A percentile compares a stretch with the other conserved stretches of the same genome.
These are phyloP conservation scores for Mesopsocus fuscifrons DNA, from an alignment of 2,888 invertebrate genomes.

Conservation along the genomic window DNA sequence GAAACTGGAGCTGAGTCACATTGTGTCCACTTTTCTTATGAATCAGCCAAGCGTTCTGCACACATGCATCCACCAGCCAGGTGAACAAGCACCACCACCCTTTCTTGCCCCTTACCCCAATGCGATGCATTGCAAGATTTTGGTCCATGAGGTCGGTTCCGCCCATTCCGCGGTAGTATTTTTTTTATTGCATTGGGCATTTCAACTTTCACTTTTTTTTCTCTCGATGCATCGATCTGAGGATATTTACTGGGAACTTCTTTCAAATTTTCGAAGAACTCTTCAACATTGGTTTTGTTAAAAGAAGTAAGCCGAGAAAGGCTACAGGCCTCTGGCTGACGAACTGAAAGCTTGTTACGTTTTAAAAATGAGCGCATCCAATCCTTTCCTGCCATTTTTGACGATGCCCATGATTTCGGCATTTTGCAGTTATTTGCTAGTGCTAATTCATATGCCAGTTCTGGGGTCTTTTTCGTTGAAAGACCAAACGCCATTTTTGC, in stretches of 20 bases:
- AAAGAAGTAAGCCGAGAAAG: constrained; percentile 11
- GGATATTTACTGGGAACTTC: constrained; percentile 12
- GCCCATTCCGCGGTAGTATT: no score
- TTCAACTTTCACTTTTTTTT: no score
- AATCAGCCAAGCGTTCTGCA: no score
- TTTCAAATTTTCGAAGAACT: constrained; percentile 13
- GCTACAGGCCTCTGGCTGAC: constrained; percentile 12
- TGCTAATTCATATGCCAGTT: constrained; percentile 15
- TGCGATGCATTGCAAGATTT: constrained; percentile 18
- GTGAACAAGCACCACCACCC: no score
- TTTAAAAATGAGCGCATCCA: constrained; percentile 15
- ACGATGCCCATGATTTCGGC: constrained; percentile 14
- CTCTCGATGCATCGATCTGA: constrained; percentile 11
- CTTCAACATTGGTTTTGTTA: constrained; percentile 11
- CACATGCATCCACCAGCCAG: no score
- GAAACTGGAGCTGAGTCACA: no score
- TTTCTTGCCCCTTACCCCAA: no score
- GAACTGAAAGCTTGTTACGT: constrained; percentile 11
- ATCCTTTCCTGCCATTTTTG: constrained; percentile 14
- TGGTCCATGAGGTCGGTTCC: no score
- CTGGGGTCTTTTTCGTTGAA: no score
- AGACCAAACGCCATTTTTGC: no score
- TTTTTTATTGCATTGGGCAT: no score
- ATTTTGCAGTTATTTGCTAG: constrained; percentile 9
- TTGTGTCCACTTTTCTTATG: no score